phyloP scores from a whole-genome alignment of 2,797 vertebrate species.

The Perodicticus potto region DNA sequence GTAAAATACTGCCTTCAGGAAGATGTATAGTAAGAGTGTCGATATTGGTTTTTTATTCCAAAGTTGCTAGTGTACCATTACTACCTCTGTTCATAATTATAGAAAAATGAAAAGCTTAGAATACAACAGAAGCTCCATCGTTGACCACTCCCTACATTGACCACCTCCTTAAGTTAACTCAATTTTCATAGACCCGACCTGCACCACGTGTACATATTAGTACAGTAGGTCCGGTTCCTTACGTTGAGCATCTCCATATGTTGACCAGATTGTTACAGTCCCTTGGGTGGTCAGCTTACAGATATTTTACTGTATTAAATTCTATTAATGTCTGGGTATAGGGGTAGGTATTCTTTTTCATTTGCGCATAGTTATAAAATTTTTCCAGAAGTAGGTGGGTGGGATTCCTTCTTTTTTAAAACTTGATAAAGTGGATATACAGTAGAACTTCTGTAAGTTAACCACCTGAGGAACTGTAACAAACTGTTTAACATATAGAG shows the following conservation, averaged over 20 bases:
- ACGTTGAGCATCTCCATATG: too few species aligned
- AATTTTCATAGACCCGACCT: too few species aligned
- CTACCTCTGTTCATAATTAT: not conserved
- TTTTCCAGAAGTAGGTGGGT: not conserved
- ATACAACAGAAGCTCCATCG: not conserved
- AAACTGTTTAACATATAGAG: too few species aligned
- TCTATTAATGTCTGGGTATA: not conserved
- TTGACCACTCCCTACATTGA: too few species aligned
- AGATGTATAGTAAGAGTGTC: not conserved
- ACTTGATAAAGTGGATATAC: not conserved
- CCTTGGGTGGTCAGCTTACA: too few species aligned
- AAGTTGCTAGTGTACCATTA: not conserved
- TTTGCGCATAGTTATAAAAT: not conserved
- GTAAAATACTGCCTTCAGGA: constrained; percentile 44
- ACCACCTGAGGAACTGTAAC: too few species aligned
- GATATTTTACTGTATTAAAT: not conserved
- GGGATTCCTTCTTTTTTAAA: not conserved
- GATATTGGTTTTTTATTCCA: constrained; percentile 31
- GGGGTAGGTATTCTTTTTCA: not conserved
- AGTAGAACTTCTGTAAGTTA: too few species aligned
- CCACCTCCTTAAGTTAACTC: too few species aligned
- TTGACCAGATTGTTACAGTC: too few species aligned
- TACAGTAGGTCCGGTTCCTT: too few species aligned
- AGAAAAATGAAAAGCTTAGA: constrained; percentile 17
- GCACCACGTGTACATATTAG: too few species aligned